Conservation (phyloP, 2,113 vertebrate species). For the Psettodes erumei region DNA sequence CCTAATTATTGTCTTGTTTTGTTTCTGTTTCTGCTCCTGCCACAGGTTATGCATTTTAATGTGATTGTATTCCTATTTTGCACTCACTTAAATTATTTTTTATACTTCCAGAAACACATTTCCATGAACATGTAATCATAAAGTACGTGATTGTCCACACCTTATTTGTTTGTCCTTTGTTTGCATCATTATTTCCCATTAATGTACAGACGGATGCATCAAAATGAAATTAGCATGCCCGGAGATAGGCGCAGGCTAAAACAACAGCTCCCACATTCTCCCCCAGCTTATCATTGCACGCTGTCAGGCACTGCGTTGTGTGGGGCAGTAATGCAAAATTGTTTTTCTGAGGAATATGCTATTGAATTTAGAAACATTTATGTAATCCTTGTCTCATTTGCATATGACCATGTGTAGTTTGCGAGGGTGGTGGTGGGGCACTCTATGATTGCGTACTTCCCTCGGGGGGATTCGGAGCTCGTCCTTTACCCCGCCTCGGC, state of each 20-base stretch:
- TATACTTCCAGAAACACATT: constrained; percentile 33
- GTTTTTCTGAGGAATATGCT: constrained; percentile 56
- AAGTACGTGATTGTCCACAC: constrained; percentile 39
- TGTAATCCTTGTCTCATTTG: constrained; percentile 72
- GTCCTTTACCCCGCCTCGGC: constrained; percentile 28
- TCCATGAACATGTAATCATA: constrained; percentile 48
- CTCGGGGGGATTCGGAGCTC: constrained; percentile 33
- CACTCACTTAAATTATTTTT: constrained; percentile 20
- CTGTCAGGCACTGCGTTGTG: constrained; percentile 44
- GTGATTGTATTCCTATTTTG: constrained; percentile 24
- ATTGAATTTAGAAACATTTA: constrained; percentile 63
- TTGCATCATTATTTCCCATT: constrained; percentile 56
- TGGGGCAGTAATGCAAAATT: constrained; percentile 59
- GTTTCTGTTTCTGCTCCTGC: constrained; percentile 12
- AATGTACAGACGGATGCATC: constrained; percentile 67
- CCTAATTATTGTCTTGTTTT: constrained; percentile 56
- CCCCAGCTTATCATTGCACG: constrained; percentile 58
- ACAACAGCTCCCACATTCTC: constrained; percentile 49
- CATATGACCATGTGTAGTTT: constrained; percentile 53
- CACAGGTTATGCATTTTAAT: constrained; percentile 46
- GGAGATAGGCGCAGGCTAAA: constrained; percentile 45
- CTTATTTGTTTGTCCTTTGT: constrained; percentile 50
- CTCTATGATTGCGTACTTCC: constrained; percentile 55
- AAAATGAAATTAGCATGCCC: constrained; percentile 64
- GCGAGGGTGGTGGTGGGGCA: constrained; percentile 39